phyloP scores from a whole-genome alignment of 2,888 invertebrate genomes.

The Alviniconcha strummeri region DNA sequence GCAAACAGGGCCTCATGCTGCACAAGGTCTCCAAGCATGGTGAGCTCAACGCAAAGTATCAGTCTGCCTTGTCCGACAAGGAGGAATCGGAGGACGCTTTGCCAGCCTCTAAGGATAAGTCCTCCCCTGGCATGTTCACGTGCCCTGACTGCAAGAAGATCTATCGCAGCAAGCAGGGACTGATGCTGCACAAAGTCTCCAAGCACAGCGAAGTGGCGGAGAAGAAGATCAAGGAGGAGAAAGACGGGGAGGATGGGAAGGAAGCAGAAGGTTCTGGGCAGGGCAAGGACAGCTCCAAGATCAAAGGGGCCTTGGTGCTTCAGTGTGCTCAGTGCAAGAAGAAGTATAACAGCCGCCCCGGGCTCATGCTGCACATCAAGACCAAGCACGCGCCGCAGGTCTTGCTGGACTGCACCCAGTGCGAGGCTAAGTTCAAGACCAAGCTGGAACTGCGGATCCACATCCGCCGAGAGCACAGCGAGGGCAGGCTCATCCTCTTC shows the following conservation, averaged over 20 bases:
- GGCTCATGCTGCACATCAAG: slow-evolving; percentile 12
- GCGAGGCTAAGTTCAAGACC: slow-evolving; percentile 11
- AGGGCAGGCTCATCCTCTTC: slow-evolving; percentile 15
- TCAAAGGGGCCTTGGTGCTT: not conserved
- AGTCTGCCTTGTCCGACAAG: too few species aligned
- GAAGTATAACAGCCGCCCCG: slow-evolving; percentile 11
- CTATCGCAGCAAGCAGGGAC: slow-evolving; percentile 11
- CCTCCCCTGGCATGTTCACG: not conserved
- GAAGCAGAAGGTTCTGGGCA: too few species aligned
- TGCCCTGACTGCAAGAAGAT: not conserved
- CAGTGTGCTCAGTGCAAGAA: not conserved
- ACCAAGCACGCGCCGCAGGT: slow-evolving; percentile 2
- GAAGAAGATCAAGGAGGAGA: not conserved
- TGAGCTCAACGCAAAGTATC: not conserved
- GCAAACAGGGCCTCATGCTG: slow-evolving; percentile 19
- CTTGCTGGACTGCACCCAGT: not conserved
- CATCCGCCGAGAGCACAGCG: slow-evolving; percentile 1
- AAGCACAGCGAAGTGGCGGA: slow-evolving; percentile 2
- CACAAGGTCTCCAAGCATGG: slow-evolving; percentile 19
- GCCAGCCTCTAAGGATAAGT: too few species aligned
- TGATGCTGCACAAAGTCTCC: slow-evolving; percentile 12
- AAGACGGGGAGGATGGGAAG: not conserved
- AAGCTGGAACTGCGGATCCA: slow-evolving; percentile 21
- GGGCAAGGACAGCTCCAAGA: not conserved
- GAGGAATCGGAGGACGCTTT: too few species aligned